A percentile compares a stretch with the other conserved stretches of the same genome.
Conservation (phyloP, 2,113 vertebrate species). For the Corvus cornix region DNA sequence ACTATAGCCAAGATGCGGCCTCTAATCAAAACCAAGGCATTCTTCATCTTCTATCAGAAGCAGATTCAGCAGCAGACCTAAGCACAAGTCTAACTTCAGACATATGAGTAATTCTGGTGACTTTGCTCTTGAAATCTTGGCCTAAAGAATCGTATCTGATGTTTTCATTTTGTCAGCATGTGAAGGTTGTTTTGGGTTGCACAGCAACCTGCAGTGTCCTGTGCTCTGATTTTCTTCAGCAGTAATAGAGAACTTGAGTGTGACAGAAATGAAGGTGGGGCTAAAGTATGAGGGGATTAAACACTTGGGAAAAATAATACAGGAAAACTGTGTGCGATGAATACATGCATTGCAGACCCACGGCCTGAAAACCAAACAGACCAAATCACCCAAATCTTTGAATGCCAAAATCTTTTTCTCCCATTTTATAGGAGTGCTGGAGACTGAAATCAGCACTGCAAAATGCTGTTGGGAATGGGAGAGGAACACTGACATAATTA, state of each 20-base stretch:
- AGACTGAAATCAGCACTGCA: neutral
- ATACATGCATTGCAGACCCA: neutral
- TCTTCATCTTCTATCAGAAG: neutral
- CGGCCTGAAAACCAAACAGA: neutral
- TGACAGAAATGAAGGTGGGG: neutral
- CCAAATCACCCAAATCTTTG: neutral
- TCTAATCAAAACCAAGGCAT: neutral
- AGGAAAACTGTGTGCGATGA: neutral
- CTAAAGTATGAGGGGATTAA: neutral
- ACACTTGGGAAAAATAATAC: neutral
- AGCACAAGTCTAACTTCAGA: neutral
- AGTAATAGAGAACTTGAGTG: neutral
- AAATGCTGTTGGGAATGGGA: neutral
- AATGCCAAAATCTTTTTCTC: neutral
- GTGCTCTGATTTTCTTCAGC: conserved; percentile 16
- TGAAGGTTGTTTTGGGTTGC: neutral
- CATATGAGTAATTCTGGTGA: neutral
- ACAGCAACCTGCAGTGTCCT: neutral
- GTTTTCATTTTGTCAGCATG: neutral
- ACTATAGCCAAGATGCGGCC: neutral
- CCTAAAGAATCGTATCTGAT: neutral
- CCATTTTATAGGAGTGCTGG: neutral
- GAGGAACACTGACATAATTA: neutral
- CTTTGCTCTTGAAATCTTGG: neutral
- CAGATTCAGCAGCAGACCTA: neutral